Evolutionary conservation across 2,888 invertebrate genomes (phyloP).

Genomic region (Crepidodera aurea): DNA sequence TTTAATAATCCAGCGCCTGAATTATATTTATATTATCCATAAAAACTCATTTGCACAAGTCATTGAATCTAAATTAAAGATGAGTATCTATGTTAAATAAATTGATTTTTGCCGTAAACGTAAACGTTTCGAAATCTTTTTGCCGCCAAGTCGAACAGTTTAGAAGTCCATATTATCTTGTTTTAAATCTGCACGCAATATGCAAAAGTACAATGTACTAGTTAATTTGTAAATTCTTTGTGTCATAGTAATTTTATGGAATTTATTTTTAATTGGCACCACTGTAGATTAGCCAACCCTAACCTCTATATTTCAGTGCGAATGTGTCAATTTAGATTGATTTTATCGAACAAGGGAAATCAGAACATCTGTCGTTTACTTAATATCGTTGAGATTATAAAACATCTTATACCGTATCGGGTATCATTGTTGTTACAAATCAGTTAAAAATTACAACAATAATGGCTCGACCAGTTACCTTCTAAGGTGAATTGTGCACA

Average conservation of each 20-base stretch:
- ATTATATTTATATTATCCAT: too few species aligned
- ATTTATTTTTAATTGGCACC: too few species aligned
- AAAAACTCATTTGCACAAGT: too few species aligned
- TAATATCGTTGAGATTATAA: constrained; percentile 8
- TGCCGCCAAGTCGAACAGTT: too few species aligned
- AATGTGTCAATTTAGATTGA: constrained; percentile 14
- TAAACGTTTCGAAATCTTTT: not conserved
- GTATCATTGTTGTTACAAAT: constrained; percentile 20
- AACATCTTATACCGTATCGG: constrained; percentile 24
- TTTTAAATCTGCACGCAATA: too few species aligned
- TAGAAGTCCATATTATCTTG: too few species aligned
- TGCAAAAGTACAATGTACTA: too few species aligned
- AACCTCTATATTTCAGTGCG: not conserved
- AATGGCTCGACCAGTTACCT: constrained; percentile 25
- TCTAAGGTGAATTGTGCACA: constrained; percentile 32
- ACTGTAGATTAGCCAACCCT: too few species aligned
- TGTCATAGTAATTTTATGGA: too few species aligned
- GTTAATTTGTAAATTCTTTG: too few species aligned
- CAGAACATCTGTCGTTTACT: constrained; percentile 31
- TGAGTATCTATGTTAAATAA: not conserved
- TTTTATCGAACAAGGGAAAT: constrained; percentile 24
- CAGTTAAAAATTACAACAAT: constrained; percentile 25
- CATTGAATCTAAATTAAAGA: not conserved
- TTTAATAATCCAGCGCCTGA: too few species aligned
- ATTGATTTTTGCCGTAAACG: not conserved